phyloP scores from a whole-genome alignment of 1,140 invertebrate species.

The Euwallacea similis region DNA sequence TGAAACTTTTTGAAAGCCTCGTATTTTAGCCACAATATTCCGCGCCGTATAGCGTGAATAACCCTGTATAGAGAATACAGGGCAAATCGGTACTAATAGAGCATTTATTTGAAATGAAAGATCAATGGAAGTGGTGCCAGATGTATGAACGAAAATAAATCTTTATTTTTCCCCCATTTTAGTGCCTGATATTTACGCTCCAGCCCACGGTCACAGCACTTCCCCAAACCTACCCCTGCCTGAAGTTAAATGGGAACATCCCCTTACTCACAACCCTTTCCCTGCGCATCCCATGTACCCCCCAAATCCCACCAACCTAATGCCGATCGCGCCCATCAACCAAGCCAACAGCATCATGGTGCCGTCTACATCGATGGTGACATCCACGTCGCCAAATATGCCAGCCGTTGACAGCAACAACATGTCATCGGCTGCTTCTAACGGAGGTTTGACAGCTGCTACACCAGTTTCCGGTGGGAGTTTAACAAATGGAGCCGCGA shows the following conservation, averaged over 20 bases:
- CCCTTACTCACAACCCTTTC: constrained; percentile 51
- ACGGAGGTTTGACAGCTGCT: constrained; percentile 20
- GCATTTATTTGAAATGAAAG: no score
- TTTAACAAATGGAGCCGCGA: constrained; percentile 21
- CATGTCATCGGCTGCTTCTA: neutral
- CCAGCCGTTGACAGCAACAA: constrained; percentile 41
- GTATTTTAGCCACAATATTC: no score
- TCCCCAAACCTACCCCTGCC: constrained; percentile 48
- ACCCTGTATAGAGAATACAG: no score
- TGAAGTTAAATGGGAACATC: constrained; percentile 44
- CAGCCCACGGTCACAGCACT: constrained; percentile 45
- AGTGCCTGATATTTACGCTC: constrained; percentile 50
- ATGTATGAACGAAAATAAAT: constrained; percentile 11
- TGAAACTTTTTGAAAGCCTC: no score
- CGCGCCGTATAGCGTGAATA: no score
- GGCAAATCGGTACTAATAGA: no score
- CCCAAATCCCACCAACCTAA: constrained; percentile 41
- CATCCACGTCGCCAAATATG: constrained; percentile 47
- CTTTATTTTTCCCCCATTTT: constrained; percentile 18
- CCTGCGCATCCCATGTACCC: constrained; percentile 47
- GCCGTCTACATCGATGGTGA: constrained; percentile 49
- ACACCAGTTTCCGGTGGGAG: constrained; percentile 4
- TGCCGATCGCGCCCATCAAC: constrained; percentile 49
- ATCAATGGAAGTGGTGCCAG: no score
- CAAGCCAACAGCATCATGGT: constrained; percentile 41